Evolutionary conservation across 2,888 invertebrate species (phyloP).

Genomic region (Macaria notata): DNA sequence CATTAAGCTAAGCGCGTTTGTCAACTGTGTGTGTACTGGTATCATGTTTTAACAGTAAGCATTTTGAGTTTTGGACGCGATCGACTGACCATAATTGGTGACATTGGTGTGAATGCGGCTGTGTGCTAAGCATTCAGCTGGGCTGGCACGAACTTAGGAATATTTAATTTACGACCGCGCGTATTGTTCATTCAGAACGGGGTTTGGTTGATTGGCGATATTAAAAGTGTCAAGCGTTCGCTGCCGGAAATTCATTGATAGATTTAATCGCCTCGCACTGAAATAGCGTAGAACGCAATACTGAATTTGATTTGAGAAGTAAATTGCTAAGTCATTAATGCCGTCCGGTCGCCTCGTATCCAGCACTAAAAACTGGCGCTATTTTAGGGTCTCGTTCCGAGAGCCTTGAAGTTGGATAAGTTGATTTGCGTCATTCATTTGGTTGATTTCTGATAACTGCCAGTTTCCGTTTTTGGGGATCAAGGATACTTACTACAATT

Average conservation of each 20-base stretch:
- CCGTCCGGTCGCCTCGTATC: conserved; percentile 69
- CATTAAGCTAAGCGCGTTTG: conserved; percentile 20
- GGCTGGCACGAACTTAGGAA: conserved; percentile 61
- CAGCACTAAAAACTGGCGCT: conserved; percentile 67
- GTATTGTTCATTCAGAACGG: conserved; percentile 78
- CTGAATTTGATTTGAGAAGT: conserved; percentile 72
- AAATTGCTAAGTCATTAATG: conserved; percentile 77
- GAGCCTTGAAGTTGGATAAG: conserved; percentile 54
- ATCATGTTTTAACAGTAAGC: conserved; percentile 24
- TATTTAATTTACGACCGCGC: conserved; percentile 73
- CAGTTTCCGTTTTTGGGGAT: background rate
- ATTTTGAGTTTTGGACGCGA: conserved; percentile 11
- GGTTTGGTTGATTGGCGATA: conserved; percentile 73
- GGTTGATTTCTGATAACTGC: background rate
- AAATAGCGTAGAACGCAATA: conserved; percentile 60
- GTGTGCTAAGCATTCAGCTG: conserved; percentile 41
- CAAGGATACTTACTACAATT: background rate
- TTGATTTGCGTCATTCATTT: conserved; percentile 47
- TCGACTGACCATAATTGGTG: too few species aligned
- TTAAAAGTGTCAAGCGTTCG: conserved; percentile 76
- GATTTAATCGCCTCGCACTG: conserved; percentile 74
- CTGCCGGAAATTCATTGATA: conserved; percentile 82
- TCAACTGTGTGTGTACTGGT: conserved; percentile 24
- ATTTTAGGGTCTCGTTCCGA: conserved; percentile 58
- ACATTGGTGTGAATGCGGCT: conserved; percentile 17